Conservation (phyloP, 2,113 vertebrate species). For the Syrrhaptes paradoxus region DNA sequence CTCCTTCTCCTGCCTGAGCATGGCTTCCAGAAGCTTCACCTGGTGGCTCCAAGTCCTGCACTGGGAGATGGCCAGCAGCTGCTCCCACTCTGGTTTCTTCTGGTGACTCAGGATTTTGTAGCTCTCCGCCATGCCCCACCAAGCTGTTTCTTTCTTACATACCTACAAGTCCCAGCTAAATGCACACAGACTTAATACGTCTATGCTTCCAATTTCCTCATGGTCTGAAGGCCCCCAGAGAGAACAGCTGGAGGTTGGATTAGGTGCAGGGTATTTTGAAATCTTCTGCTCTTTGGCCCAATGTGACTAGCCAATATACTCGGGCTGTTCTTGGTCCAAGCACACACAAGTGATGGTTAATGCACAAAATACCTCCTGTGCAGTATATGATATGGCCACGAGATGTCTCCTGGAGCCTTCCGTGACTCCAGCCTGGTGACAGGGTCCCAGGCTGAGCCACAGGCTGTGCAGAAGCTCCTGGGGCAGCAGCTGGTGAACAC, state of each 20-base stretch:
- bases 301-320: fast-evolving
- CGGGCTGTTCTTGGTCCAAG: neutral
- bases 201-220: neutral
- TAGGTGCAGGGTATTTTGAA: neutral
- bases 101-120: neutral
- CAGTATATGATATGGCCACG: slow-evolving; percentile 39
- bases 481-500: neutral
- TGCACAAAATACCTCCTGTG: neutral
- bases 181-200: neutral
- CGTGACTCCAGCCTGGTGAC: neutral
- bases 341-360: too few species aligned
- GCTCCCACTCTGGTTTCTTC: neutral
- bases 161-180: neutral
- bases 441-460: neutral
- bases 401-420: slow-evolving; percentile 48
- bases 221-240: neutral
- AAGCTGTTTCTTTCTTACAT: neutral
- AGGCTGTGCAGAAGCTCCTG: neutral
- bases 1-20: neutral
- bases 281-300: neutral
- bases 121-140: neutral
- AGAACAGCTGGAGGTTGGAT: neutral
- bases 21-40: neutral
- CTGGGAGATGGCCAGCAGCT: neutral
- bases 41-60: neutral